These are phyloP conservation scores for Enteromius anoplus DNA, from an alignment of 2,797 vertebrate genomes.

Conservation along the genomic window DNA sequence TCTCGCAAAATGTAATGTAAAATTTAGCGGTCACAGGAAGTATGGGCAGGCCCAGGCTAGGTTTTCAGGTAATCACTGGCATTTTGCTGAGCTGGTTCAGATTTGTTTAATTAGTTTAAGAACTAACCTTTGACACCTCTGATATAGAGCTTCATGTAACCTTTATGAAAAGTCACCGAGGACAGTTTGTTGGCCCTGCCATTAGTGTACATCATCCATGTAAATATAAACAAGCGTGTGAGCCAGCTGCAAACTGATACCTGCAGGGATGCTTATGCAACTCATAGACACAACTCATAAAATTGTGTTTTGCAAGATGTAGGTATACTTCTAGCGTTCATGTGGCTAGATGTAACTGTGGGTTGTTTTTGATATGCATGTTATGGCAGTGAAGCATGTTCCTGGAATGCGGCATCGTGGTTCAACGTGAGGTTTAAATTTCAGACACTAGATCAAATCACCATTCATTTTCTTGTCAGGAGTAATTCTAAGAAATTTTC, in stretches of 20 bases:
- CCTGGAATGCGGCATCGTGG: slow-evolving; percentile 18
- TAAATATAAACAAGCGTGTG: slow-evolving; percentile 56
- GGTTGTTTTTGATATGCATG: not conserved
- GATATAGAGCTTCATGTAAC: slow-evolving; percentile 11
- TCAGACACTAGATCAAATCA: slow-evolving; percentile 18
- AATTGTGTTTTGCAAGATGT: slow-evolving; percentile 10
- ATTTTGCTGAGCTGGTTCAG: not conserved
- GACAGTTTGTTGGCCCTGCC: slow-evolving; percentile 30
- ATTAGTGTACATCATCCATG: slow-evolving; percentile 10
- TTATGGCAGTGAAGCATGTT: not conserved
- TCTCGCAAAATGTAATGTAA: too few relatives aligned
- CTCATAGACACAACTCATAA: slow-evolving; percentile 13
- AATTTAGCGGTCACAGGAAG: too few relatives aligned
- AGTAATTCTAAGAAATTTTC: slow-evolving; percentile 3
- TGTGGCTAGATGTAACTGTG: not conserved
- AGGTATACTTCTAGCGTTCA: not conserved
- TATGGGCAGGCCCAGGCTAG: too few relatives aligned
- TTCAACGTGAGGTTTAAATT: not conserved
- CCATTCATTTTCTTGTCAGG: not conserved
- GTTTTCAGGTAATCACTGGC: not conserved
- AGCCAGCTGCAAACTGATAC: slow-evolving; percentile 39
- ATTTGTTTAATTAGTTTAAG: not conserved
- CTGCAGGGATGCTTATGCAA: slow-evolving; percentile 39
- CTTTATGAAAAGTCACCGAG: slow-evolving; percentile 40
- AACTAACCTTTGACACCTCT: not conserved